Evolutionary conservation across 2,888 invertebrate genomes (phyloP).

Genomic region (Tineola bisselliella): DNA sequence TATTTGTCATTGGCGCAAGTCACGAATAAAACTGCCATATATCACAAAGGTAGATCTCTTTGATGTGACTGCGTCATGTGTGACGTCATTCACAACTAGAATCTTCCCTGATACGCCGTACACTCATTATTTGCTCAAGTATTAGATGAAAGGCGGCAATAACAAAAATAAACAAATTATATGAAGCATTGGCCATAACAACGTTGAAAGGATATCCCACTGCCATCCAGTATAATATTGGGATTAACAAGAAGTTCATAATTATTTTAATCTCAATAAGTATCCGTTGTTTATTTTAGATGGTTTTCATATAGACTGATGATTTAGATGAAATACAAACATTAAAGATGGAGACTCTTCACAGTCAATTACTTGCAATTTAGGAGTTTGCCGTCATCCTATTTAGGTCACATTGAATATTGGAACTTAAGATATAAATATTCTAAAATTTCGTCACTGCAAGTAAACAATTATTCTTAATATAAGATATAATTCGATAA

Average conservation of each 20-base stretch:
- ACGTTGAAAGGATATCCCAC: constrained; percentile 37
- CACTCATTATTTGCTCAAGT: constrained; percentile 65
- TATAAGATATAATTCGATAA: too few relatives aligned
- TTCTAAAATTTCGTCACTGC: too few relatives aligned
- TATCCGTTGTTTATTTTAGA: not conserved
- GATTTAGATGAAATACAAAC: not conserved
- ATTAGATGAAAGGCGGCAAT: constrained; percentile 61
- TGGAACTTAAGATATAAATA: too few relatives aligned
- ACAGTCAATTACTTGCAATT: too few relatives aligned
- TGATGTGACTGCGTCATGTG: constrained; percentile 59
- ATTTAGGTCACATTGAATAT: too few relatives aligned
- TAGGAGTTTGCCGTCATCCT: too few relatives aligned
- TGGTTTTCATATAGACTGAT: not conserved
- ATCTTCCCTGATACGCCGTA: constrained; percentile 46
- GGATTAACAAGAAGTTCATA: not conserved
- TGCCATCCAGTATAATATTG: not conserved
- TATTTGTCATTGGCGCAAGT: constrained; percentile 54
- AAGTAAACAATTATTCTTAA: too few relatives aligned
- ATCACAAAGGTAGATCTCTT: constrained; percentile 49
- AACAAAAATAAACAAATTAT: constrained; percentile 62
- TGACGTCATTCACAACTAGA: constrained; percentile 42
- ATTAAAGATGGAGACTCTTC: too few relatives aligned
- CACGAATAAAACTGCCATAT: constrained; percentile 59
- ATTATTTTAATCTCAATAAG: not conserved
- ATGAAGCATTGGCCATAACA: constrained; percentile 42